phyloP scores from a whole-genome alignment of 2,113 vertebrate species.

The Donacobius atricapilla region DNA sequence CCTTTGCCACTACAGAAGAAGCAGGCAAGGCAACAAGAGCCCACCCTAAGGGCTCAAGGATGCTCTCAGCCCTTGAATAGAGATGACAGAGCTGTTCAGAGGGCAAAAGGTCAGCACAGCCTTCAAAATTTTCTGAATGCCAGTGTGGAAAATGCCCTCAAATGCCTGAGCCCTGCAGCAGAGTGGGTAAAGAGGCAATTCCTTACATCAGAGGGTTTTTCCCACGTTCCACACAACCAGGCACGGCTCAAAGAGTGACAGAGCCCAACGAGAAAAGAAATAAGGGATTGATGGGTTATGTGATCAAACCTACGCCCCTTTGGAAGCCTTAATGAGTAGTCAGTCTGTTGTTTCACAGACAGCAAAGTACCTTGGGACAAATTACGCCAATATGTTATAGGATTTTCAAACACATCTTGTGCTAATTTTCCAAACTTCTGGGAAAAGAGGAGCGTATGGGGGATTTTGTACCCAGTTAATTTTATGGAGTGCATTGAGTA shows the following conservation, averaged over 20 bases:
- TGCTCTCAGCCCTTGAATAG: neutral
- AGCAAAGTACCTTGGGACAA: neutral
- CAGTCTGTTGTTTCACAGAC: neutral
- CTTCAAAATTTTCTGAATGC: neutral
- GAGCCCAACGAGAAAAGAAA: neutral
- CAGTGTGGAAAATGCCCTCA: neutral
- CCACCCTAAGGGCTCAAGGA: neutral
- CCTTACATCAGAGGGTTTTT: neutral
- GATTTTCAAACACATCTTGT: neutral
- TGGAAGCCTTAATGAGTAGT: neutral
- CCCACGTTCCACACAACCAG: fast-evolving
- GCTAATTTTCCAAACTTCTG: neutral
- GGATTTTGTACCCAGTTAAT: neutral
- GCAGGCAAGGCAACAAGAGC: neutral
- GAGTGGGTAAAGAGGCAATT: neutral
- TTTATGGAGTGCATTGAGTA: constrained; percentile 19
- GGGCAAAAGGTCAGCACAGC: neutral
- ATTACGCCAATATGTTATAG: neutral
- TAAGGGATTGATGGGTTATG: too few species aligned
- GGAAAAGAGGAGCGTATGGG: neutral
- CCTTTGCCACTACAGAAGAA: neutral
- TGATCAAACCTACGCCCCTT: neutral
- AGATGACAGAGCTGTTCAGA: neutral
- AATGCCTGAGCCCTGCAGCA: neutral
- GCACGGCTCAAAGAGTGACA: neutral